Conservation (phyloP, 2,888 invertebrate genomes). For the Tenthredo distinguenda region DNA sequence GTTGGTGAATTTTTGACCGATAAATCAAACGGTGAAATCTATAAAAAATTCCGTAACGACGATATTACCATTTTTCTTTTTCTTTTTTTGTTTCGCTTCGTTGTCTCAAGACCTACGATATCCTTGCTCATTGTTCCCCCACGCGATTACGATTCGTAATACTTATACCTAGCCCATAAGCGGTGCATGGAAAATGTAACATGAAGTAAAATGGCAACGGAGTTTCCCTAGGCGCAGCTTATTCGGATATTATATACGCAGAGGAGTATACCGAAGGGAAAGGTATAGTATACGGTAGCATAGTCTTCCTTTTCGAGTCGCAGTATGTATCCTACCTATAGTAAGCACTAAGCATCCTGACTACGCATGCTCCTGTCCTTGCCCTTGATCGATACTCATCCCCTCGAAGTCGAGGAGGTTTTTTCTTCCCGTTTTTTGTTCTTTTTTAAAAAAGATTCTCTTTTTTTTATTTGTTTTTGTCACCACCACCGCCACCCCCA, state of each 20-base stretch:
- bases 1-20: background rate
- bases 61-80: background rate
- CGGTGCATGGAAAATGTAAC: background rate
- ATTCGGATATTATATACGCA: constrained; percentile 6
- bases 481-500: background rate
- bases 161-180: background rate
- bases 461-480: background rate
- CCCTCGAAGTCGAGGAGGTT: constrained; percentile 61
- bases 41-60: background rate
- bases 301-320: constrained; percentile 18
- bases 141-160: background rate
- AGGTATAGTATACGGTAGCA: background rate
- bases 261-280: background rate
- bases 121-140: background rate
- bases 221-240: background rate
- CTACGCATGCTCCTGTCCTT: constrained; percentile 71
- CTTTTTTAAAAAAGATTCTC: background rate
- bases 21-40: background rate
- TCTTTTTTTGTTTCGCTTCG: background rate
- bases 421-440: constrained; percentile 25
- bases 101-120: background rate
- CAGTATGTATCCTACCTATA: constrained; percentile 2
- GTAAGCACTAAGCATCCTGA: constrained; percentile 48
- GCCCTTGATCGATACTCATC: constrained; percentile 76
- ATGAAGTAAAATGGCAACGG: constrained; percentile 6